Evolutionary conservation across 2,113 vertebrate genomes (phyloP), one percentile per base, ranked within the genome.

Genomic region (Corythornis vintsioides): DNA sequence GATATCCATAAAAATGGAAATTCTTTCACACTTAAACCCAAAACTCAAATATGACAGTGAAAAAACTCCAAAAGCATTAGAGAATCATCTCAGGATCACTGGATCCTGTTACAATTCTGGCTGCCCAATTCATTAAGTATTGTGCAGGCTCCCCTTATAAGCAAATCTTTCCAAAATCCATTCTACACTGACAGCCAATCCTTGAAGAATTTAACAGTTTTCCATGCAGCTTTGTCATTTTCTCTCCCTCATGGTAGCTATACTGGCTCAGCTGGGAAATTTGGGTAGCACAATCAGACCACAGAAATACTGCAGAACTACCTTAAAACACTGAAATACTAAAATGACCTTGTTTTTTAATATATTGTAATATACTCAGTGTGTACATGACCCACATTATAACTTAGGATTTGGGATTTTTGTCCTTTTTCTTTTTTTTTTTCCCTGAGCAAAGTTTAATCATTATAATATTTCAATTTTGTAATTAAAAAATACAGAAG

Each of bases 1-100:
- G 60, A 76, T 87, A 91, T 28, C 92, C 52, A 87, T 47, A 42
- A 50, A 87, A 84, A 83, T 38, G n/a, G 45, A 94, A 87, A 91
- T 89, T 26, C 64, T 76, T 94, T 89, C 69, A 64, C 40, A 89
- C 52, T 42, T 63, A 0, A 43, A 61, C 17, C 55, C 28, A 11
- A n/a, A 56, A n/a, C 55, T 35, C 28, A 73, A 80, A 78, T 66
- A 26, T 87, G 35, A 80, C 69, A 84, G 59, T 59, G 42, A 83
- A 82, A 69, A 92, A 78, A 56, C 67, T 92, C 50, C 25, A 55
- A 79, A 78, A 69, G 52, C 50, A 76, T 89, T 83, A 35, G 43
- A 72, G 75, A 92, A 92, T 60, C 42, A 19, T 38, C 35, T 79
- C 43, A 76, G 64, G 52, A 89, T 80, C 78, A 42, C 43, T 73